Evolutionary conservation across 1,140 invertebrate species (phyloP), one percentile per base, ranked within the genome.

Genomic region (Drosophila bocqueti): DNA sequence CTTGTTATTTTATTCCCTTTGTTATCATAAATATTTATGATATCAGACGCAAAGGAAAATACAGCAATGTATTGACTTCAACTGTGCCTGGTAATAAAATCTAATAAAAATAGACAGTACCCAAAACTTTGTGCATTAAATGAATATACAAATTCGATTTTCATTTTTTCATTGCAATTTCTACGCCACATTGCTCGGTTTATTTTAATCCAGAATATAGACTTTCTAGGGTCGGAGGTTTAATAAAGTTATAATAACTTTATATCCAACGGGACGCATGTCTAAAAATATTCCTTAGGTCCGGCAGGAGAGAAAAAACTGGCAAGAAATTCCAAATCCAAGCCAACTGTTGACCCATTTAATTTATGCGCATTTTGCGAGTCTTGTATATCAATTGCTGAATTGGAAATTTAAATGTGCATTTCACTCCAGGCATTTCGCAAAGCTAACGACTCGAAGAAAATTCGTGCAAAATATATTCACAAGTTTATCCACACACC

Each of bases 311-410:
- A 50, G 34, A 15, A 18, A 31, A 9, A 9, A 3, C 45, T 38
- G 31, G 31, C 13, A 40, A 42, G 26, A 76, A 46, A 59, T 55
- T 38, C 59, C 58, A 71, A 68, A 21, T 57, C 47, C 47, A 47
- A 71, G 54, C 46, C 58, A 58, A 80, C 72, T 59, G 63, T 58
- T 77, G 57, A 69, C 63, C 74, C 45, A 50, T 46, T 76, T 10
- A 86, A 68, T 79, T 68, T 72, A 79, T 75, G 75, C 49, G 63
- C 68, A 79, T 82, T 76, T 79, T 66, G 58, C 63, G 60, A 52
- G 47, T 54, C 78, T 79, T 76, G 82, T 81, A 52, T 79, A 68
- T 72, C 65, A 82, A 82, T 68, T 75, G 69, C 45, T 47, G 61
- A 78, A 68, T 40, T 52, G 40, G 21, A 57, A 81, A 67, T 78